phyloP scores from a whole-genome alignment of 2,113 vertebrate genomes.

The Abramis brama region DNA sequence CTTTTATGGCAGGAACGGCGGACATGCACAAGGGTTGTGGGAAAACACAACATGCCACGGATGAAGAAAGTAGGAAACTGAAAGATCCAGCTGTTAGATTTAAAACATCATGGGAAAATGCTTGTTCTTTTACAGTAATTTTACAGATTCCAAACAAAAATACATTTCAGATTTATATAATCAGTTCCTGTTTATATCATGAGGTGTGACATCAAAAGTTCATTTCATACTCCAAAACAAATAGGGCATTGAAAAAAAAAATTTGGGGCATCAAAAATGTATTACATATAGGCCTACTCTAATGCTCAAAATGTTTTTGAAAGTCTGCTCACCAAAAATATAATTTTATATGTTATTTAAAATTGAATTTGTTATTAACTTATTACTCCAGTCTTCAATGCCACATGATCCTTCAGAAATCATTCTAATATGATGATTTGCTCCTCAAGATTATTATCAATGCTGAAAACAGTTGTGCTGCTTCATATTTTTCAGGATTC shows the following conservation, averaged over 20 bases:
- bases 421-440: background rate
- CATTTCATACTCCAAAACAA: background rate
- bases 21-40: slow-evolving; percentile 48
- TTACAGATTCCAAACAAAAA: slow-evolving; percentile 47
- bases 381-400: background rate
- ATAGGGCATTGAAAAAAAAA: background rate
- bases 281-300: too few species aligned
- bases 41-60: slow-evolving; percentile 61
- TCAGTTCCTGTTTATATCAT: background rate
- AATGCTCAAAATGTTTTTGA: too few species aligned
- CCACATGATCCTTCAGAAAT: background rate
- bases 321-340: too few species aligned
- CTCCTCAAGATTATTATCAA: background rate
- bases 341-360: background rate
- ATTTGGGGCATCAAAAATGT: background rate
- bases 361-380: background rate
- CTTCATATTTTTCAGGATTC: background rate
- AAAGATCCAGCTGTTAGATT: slow-evolving; percentile 80
- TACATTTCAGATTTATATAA: slow-evolving; percentile 5
- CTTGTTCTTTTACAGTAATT: slow-evolving; percentile 33
- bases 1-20: background rate
- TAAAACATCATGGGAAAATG: slow-evolving; percentile 82
- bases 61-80: slow-evolving; percentile 7
- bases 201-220: background rate
- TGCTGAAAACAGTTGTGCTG: too few species aligned